Conservation (phyloP, 1,140 invertebrate species). For the Drosophila watanabei region DNA sequence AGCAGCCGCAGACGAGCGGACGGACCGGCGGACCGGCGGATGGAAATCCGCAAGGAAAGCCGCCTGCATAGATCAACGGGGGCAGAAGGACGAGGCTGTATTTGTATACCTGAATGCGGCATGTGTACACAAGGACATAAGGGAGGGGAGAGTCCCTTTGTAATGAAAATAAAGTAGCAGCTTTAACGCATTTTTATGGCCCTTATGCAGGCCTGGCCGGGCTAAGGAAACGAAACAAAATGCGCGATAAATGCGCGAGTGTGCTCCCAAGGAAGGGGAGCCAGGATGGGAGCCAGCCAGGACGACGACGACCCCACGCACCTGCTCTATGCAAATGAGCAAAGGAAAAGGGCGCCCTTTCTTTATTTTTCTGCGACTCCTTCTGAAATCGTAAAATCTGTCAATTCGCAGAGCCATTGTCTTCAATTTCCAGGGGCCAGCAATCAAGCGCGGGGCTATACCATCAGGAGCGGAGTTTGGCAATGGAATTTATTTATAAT, state of each 20-base stretch:
- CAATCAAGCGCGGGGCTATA: constrained; percentile 23
- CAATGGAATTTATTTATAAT: background rate
- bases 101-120: background rate
- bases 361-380: background rate
- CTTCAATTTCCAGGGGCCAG: constrained; percentile 60
- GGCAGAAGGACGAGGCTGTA: constrained; percentile 21
- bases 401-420: constrained; percentile 77
- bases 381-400: constrained; percentile 69
- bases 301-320: constrained; percentile 5
- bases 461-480: background rate
- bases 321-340: constrained; percentile 73
- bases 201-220: constrained; percentile 2
- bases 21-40: constrained; percentile 17
- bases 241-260: constrained; percentile 50
- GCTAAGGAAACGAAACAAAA: constrained; percentile 31
- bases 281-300: background rate
- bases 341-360: background rate
- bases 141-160: background rate
- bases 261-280: background rate
- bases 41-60: constrained; percentile 23
- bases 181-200: constrained; percentile 82
- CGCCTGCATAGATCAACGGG: constrained; percentile 64
- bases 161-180: constrained; percentile 82
- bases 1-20: constrained; percentile 47
- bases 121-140: background rate